Evolutionary conservation across 92 coral and sea anemone species (phyloP).

Genomic region (Phymanthus crucifer): DNA sequence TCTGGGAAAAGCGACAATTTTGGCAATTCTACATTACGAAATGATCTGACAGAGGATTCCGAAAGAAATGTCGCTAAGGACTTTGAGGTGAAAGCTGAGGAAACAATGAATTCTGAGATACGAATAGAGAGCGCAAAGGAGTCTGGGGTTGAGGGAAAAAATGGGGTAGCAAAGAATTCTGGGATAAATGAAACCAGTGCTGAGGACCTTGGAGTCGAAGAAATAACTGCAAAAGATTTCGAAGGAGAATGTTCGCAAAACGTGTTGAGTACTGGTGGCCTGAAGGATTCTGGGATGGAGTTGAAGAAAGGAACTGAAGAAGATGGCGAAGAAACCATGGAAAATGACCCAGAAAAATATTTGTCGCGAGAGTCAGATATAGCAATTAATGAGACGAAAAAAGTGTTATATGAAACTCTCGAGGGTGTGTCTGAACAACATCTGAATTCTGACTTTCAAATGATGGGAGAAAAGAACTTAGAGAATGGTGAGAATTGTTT

Average conservation of each 20-base stretch:
- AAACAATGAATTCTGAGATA: not conserved
- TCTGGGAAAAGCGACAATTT: not conserved
- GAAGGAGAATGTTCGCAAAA: not conserved
- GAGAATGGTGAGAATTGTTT: not conserved
- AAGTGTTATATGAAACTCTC: not conserved
- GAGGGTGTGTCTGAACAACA: not conserved
- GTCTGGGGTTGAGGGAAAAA: not conserved
- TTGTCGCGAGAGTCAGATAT: not conserved
- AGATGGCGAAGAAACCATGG: not conserved
- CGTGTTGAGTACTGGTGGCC: not conserved
- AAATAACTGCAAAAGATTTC: not conserved
- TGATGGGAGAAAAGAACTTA: not conserved
- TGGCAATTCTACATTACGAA: not conserved
- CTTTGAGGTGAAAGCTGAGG: not conserved
- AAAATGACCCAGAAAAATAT: not conserved
- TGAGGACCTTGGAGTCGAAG: not conserved
- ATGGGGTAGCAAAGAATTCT: not conserved
- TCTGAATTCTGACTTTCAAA: not conserved
- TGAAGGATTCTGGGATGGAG: not conserved
- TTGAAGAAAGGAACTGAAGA: not conserved
- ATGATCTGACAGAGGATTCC: not conserved
- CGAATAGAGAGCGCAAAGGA: not conserved
- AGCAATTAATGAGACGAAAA: not conserved
- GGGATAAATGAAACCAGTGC: not conserved
- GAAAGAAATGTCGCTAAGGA: not conserved